Evolutionary conservation across 2,888 invertebrate species (phyloP).

Genomic region (Pardosa pseudoannulata): DNA sequence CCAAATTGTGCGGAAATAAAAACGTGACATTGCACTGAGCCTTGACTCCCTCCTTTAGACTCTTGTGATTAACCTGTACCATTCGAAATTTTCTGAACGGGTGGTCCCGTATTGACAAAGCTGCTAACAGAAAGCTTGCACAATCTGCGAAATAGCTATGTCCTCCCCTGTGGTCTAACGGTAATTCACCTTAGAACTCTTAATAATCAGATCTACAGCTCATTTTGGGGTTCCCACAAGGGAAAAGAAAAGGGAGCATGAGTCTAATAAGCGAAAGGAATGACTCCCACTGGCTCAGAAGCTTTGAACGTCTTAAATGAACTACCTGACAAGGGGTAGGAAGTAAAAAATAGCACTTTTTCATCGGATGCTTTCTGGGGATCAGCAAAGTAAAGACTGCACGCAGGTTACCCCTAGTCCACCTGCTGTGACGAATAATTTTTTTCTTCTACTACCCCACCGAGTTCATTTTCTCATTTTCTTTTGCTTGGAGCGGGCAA

Average conservation of each 20-base stretch:
- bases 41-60: neutral
- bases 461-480: neutral
- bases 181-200: neutral
- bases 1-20: neutral
- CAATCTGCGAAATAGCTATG: neutral
- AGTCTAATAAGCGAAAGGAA: neutral
- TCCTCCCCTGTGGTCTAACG: neutral
- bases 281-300: neutral
- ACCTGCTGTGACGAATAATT: neutral
- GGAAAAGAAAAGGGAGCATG: neutral
- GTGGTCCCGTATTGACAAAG: neutral
- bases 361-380: neutral
- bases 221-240: neutral
- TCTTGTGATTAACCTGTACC: slow-evolving; percentile 7
- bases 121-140: neutral
- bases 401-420: neutral
- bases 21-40: neutral
- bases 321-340: neutral
- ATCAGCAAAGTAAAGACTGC: neutral
- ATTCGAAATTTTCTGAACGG: neutral
- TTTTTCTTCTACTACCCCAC: neutral
- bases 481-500: too few relatives aligned
- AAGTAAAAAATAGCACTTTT: neutral
- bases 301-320: slow-evolving; percentile 12
- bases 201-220: neutral